Conservation (phyloP, 2,113 vertebrate species). For the Petaurus breviceps region DNA sequence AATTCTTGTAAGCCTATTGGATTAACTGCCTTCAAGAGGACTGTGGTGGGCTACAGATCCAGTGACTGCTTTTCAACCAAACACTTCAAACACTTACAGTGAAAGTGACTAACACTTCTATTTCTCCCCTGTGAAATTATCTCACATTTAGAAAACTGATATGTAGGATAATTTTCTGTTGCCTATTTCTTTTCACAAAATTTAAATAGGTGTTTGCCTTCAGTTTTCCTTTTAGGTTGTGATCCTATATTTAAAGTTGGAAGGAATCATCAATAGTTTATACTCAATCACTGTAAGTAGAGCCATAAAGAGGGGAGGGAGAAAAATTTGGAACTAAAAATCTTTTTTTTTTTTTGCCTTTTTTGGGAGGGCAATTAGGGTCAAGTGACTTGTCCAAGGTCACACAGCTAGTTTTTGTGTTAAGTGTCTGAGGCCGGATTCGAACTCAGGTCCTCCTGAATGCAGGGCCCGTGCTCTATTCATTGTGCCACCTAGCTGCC, state of each 20-base stretch:
- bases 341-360: too few species aligned
- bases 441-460: too few species aligned
- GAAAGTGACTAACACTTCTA: not conserved
- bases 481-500: too few species aligned
- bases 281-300: not conserved
- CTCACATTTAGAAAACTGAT: not conserved
- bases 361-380: too few species aligned
- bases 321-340: too few species aligned
- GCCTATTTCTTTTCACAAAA: not conserved
- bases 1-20: not conserved
- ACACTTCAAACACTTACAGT: conserved; percentile 13
- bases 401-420: too few species aligned
- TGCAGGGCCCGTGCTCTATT: too few species aligned
- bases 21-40: not conserved
- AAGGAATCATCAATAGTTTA: not conserved
- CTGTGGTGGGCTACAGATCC: not conserved
- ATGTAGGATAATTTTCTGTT: not conserved
- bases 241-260: not conserved
- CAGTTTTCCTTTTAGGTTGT: conserved; percentile 18
- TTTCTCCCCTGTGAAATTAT: not conserved
- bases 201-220: not conserved
- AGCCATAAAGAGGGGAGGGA: not conserved
- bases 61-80: not conserved
- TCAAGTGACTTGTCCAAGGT: too few species aligned
- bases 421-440: too few species aligned